A percentile compares a stretch with the other conserved stretches of the same genome.
phyloP scores from a whole-genome alignment of 2,113 vertebrate genomes.

The Petrocephalus zakoni region DNA sequence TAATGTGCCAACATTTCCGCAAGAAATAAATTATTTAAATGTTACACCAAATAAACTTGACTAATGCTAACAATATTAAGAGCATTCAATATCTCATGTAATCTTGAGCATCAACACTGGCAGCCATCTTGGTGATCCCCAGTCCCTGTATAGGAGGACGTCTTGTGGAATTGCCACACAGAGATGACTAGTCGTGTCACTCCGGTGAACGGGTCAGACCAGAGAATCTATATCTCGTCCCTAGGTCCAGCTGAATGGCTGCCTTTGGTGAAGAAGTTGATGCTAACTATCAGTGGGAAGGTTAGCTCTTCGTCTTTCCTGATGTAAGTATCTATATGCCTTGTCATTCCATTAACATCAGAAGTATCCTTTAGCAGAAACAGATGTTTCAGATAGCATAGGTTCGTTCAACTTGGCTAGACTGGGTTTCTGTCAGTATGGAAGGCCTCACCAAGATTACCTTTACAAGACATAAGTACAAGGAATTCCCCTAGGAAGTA shows the following conservation, averaged over 20 bases:
- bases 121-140: not conserved
- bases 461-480: not conserved
- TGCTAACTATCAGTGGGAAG: conserved; percentile 10
- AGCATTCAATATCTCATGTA: not conserved
- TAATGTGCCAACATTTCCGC: not conserved
- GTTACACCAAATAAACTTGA: not conserved
- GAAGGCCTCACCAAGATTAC: not conserved
- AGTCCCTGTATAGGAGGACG: not conserved
- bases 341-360: conserved; percentile 9
- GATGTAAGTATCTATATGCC: conserved; percentile 10
- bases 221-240: conserved; percentile 15
- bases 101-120: not conserved
- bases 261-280: conserved; percentile 16
- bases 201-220: conserved; percentile 10
- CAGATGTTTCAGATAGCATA: not conserved
- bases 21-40: not conserved
- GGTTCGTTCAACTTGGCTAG: not conserved
- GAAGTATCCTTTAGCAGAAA: not conserved
- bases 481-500: not conserved
- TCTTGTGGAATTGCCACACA: not conserved
- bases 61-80: not conserved
- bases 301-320: conserved; percentile 1
- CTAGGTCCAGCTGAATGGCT: conserved; percentile 7
- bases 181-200: not conserved
- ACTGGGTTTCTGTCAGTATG: not conserved